phyloP scores from a whole-genome alignment of 1,140 invertebrate genomes.

The Drosophila burlai region DNA sequence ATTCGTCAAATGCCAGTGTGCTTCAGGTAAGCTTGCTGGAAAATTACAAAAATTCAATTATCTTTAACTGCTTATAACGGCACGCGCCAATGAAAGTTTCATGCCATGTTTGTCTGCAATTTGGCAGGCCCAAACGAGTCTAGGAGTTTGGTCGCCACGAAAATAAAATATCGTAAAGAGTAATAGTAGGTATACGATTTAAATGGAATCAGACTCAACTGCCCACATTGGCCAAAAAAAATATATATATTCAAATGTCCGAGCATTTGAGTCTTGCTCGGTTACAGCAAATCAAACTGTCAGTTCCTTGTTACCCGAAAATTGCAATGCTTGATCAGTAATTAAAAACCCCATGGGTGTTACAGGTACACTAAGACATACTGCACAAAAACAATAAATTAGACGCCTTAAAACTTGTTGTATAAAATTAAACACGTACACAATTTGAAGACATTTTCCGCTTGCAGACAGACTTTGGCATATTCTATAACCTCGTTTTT shows the following conservation, averaged over 20 bases:
- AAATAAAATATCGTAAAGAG: conserved; percentile 1
- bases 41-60: conserved; percentile 64
- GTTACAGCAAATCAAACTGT: conserved; percentile 36
- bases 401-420: background rate
- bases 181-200: conserved; percentile 46
- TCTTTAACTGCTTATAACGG: conserved; percentile 43
- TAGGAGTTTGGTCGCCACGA: conserved; percentile 27
- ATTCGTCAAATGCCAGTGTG: conserved; percentile 45
- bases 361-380: background rate
- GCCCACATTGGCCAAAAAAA: conserved; percentile 28
- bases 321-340: conserved; percentile 15
- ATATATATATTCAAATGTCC: conserved; percentile 28
- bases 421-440: background rate
- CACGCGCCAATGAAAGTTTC: conserved; percentile 66
- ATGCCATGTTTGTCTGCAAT: conserved; percentile 36
- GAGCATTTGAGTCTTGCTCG: conserved; percentile 6
- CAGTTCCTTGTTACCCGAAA: conserved; percentile 21
- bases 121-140: conserved; percentile 41
- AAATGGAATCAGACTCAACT: conserved; percentile 10
- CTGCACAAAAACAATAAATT: background rate
- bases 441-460: background rate
- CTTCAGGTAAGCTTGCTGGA: conserved; percentile 6
- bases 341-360: conserved; percentile 36
- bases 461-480: too few relatives aligned
- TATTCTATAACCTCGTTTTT: too few relatives aligned